Evolutionary conservation across 1,140 invertebrate genomes (phyloP).

Genomic region (Apis laboriosa): DNA sequence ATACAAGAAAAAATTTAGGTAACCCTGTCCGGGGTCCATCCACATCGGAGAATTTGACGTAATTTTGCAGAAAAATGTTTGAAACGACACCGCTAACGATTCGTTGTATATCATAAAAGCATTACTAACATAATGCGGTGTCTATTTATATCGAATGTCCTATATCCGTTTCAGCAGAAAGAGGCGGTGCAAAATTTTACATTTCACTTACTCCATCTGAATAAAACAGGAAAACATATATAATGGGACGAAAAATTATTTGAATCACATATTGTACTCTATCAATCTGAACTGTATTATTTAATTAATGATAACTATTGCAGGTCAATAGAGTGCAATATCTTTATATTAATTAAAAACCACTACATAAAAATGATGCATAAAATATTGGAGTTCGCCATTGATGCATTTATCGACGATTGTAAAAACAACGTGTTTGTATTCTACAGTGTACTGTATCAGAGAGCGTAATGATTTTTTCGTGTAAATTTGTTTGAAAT

Average conservation of each 20-base stretch:
- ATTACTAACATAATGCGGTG: constrained; percentile 48
- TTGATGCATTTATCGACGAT: constrained; percentile 34
- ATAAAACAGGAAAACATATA: background rate
- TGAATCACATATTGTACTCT: constrained; percentile 43
- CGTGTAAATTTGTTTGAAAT: constrained; percentile 27
- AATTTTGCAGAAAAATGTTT: constrained; percentile 58
- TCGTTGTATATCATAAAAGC: constrained; percentile 54
- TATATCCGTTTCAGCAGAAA: constrained; percentile 60
- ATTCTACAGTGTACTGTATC: constrained; percentile 35
- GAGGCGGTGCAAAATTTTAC: constrained; percentile 59
- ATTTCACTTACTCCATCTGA: constrained; percentile 22
- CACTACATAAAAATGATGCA: constrained; percentile 29
- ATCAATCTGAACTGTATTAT: constrained; percentile 53
- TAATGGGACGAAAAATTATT: constrained; percentile 29
- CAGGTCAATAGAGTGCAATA: constrained; percentile 60
- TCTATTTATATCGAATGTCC: constrained; percentile 43
- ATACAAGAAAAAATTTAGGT: constrained; percentile 94
- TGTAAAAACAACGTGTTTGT: constrained; percentile 27
- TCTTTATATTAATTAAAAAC: constrained; percentile 59
- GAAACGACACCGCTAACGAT: constrained; percentile 54
- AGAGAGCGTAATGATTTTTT: constrained; percentile 31
- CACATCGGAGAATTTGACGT: constrained; percentile 67
- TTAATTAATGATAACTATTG: constrained; percentile 51
- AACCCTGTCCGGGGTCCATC: constrained; percentile 72
- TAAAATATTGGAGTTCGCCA: constrained; percentile 37